Evolutionary conservation across 1,140 invertebrate genomes (phyloP).

Genomic region (Heliconius melpomene): DNA sequence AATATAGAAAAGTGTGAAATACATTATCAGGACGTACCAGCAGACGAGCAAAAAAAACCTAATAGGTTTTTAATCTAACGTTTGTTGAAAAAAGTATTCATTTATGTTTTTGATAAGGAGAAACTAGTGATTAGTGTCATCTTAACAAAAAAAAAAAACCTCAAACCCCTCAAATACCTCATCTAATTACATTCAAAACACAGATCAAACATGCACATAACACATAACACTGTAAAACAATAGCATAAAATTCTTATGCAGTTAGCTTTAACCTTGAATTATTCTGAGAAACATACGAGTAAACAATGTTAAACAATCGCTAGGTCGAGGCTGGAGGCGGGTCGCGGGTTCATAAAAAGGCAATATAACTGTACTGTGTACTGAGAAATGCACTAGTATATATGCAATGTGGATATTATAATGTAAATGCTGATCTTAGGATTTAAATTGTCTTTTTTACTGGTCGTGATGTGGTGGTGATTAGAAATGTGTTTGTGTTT

Average conservation of each 20-base stretch:
- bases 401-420: background rate
- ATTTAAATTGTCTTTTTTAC: constrained; percentile 10
- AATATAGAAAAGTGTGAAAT: too few relatives aligned
- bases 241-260: constrained; percentile 34
- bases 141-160: background rate
- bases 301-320: constrained; percentile 16
- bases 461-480: background rate
- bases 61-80: too few relatives aligned
- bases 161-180: background rate
- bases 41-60: too few relatives aligned
- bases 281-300: constrained; percentile 36
- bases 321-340: constrained; percentile 5
- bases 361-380: background rate
- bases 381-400: background rate
- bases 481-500: background rate
- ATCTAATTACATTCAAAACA: background rate
- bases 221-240: constrained; percentile 24
- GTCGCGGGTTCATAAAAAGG: constrained; percentile 17
- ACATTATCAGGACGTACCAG: too few relatives aligned
- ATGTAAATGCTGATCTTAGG: background rate
- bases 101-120: too few relatives aligned
- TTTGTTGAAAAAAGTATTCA: too few relatives aligned
- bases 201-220: background rate
- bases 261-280: constrained; percentile 55
- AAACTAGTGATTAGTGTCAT: background rate